phyloP scores from a whole-genome alignment of 2,113 vertebrate species.

The Oophaga pumilio region DNA sequence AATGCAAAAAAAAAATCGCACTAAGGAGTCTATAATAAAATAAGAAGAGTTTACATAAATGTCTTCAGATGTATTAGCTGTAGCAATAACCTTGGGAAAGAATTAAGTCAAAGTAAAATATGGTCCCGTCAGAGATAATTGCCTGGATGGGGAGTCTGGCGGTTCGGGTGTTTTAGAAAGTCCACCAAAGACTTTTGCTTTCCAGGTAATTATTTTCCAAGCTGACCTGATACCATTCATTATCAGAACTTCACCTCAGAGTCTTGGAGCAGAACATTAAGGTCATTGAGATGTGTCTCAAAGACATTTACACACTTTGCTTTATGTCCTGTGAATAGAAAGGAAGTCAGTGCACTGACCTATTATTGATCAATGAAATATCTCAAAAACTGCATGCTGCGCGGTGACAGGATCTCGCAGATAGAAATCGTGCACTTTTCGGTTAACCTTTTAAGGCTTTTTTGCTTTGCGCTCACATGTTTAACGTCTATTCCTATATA shows the following conservation, averaged over 20 bases:
- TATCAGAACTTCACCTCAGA: background rate
- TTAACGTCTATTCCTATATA: no score
- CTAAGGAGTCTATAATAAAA: background rate
- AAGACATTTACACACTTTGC: slow-evolving; percentile 22
- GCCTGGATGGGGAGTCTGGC: background rate
- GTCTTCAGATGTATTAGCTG: background rate
- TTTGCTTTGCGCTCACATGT: background rate
- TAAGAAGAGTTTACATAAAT: background rate
- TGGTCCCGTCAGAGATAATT: background rate
- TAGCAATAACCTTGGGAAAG: background rate
- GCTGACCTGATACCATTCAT: slow-evolving; percentile 4
- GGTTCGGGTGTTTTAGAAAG: background rate
- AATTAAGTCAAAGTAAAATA: background rate
- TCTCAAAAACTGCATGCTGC: background rate
- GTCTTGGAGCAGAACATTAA: background rate
- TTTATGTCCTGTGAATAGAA: slow-evolving; percentile 23
- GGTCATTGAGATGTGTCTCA: slow-evolving; percentile 20
- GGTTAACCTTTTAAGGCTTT: slow-evolving; percentile 1
- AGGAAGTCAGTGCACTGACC: slow-evolving; percentile 14
- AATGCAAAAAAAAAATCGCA: no score
- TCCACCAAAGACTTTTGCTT: background rate
- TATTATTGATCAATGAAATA: slow-evolving; percentile 16
- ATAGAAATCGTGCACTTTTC: background rate
- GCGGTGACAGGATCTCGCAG: background rate
- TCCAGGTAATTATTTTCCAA: background rate